A percentile compares a stretch with the other conserved stretches of the same genome.
phyloP scores from a whole-genome alignment of 2,888 invertebrate species.

The Drosophila nr. perissopoda region DNA sequence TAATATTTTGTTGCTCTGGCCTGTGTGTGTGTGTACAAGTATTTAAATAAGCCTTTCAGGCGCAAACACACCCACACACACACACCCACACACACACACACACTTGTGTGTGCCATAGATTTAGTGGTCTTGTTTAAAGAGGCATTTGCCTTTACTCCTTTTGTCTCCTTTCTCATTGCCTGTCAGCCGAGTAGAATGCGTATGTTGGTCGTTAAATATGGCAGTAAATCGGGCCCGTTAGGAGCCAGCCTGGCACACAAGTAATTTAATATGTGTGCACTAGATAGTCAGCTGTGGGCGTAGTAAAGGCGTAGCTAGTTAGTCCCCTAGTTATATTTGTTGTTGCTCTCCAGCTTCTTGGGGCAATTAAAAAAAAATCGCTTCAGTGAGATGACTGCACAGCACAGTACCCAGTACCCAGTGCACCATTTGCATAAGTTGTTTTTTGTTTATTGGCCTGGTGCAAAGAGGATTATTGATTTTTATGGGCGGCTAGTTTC shows the following conservation, averaged over 20 bases:
- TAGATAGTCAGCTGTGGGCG: constrained; percentile 11
- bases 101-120: constrained; percentile 25
- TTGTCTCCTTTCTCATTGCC: constrained; percentile 15
- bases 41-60: constrained; percentile 57
- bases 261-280: constrained; percentile 70
- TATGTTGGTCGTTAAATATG: constrained; percentile 25
- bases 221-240: constrained; percentile 64
- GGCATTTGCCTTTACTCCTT: constrained; percentile 26
- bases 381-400: constrained; percentile 14
- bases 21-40: constrained; percentile 24
- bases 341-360: constrained; percentile 25
- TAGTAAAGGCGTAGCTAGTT: not conserved
- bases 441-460: constrained; percentile 56
- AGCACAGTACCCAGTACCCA: not conserved
- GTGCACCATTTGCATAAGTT: constrained; percentile 53
- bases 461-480: constrained; percentile 77
- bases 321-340: not conserved
- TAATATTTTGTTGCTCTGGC: constrained; percentile 63
- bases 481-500: constrained; percentile 53
- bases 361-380: constrained; percentile 68
- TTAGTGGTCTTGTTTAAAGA: constrained; percentile 63
- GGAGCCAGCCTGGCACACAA: constrained; percentile 36
- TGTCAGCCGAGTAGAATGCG: constrained; percentile 11
- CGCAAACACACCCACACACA: constrained; percentile 19
- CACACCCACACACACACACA: not conserved